phyloP scores from a whole-genome alignment of 2,888 invertebrate genomes.

The Ypsolopha scabrella region DNA sequence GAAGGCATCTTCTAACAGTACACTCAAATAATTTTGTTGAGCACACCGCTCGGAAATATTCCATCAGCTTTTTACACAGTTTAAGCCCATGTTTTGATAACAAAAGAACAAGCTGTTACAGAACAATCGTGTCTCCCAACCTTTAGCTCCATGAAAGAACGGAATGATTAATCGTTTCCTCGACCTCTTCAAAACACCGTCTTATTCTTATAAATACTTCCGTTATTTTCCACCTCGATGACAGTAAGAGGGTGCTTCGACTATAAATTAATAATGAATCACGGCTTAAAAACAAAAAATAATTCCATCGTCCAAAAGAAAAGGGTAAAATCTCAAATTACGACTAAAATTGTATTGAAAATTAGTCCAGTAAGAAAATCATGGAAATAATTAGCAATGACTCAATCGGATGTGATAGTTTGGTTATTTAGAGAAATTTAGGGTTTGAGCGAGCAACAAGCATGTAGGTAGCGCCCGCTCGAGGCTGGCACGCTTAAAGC shows the following conservation, averaged over 20 bases:
- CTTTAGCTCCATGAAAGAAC: slow-evolving; percentile 59
- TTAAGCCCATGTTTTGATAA: slow-evolving; percentile 25
- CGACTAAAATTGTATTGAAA: not conserved
- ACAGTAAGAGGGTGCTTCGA: slow-evolving; percentile 51
- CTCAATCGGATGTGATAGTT: not conserved
- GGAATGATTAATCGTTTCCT: slow-evolving; percentile 65
- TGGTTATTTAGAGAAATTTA: not conserved
- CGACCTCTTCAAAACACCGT: slow-evolving; percentile 67
- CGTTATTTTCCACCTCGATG: slow-evolving; percentile 67
- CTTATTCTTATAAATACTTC: slow-evolving; percentile 66
- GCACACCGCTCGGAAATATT: slow-evolving; percentile 6
- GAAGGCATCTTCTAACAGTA: slow-evolving; percentile 48
- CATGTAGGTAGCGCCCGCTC: slow-evolving; percentile 27
- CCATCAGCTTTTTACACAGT: not conserved
- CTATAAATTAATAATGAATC: slow-evolving; percentile 64
- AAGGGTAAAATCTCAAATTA: too few species aligned
- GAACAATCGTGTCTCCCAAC: slow-evolving; percentile 60
- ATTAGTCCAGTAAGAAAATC: not conserved
- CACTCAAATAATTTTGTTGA: slow-evolving; percentile 34
- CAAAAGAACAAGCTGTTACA: slow-evolving; percentile 53
- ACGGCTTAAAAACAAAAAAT: slow-evolving; percentile 38
- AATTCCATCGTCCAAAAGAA: not conserved
- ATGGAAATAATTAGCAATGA: not conserved
- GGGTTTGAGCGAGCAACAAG: not conserved
- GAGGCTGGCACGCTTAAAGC: slow-evolving; percentile 1